A percentile compares a stretch with the other conserved stretches of the same genome.
phyloP scores from a whole-genome alignment of 2,113 vertebrate species.

The Saguinus midas region DNA sequence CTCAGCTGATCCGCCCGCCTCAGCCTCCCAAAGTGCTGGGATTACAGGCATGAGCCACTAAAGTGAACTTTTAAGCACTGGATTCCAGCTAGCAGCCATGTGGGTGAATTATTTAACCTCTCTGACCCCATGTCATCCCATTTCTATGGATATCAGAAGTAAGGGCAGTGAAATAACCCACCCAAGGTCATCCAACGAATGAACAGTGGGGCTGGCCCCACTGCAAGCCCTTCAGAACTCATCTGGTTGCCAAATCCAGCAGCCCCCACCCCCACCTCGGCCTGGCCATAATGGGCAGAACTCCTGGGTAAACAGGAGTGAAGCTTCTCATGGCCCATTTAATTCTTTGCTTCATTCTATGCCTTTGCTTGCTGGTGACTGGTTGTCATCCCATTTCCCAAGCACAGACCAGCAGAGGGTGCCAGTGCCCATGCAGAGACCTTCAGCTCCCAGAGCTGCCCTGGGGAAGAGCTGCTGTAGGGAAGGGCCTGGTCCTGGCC shows the following conservation, averaged over 20 bases:
- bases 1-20: too few species aligned
- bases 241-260: neutral
- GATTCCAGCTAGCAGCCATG: too few species aligned
- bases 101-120: too few species aligned
- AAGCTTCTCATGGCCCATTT: neutral
- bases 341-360: neutral
- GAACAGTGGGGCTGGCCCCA: neutral
- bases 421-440: neutral
- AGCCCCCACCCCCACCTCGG: too few species aligned
- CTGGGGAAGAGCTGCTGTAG: neutral
- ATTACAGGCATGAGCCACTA: too few species aligned
- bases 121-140: too few species aligned
- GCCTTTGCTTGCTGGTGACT: neutral
- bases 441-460: neutral
- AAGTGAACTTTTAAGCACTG: too few species aligned
- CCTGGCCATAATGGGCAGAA: neutral
- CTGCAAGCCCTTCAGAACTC: neutral
- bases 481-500: neutral
- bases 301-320: neutral
- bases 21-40: too few species aligned
- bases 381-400: neutral
- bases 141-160: too few species aligned
- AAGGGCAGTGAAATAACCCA: too few species aligned
- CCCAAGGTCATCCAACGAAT: too few species aligned
- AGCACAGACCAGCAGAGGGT: slow-evolving; percentile 43